A percentile compares a stretch with the other conserved stretches of the same genome.
These are phyloP conservation scores for Thalassarche chlororhynchos DNA, from an alignment of 2,113 vertebrate genomes.

Conservation along the genomic window DNA sequence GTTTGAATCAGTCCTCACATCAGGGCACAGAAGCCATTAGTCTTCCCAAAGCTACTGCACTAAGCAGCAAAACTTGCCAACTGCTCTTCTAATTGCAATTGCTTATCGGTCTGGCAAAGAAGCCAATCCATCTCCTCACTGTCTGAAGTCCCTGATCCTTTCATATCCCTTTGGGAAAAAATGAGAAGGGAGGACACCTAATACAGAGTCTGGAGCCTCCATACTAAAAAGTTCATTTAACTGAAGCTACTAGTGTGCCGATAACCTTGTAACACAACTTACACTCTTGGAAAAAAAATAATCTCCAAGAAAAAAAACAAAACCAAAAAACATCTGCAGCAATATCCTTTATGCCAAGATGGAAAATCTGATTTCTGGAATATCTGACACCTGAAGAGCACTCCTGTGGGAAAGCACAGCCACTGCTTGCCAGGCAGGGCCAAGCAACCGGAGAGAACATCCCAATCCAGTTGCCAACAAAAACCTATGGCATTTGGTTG, in stretches of 20 bases:
- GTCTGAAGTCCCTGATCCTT: background rate
- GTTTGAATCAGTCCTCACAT: background rate
- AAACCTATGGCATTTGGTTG: background rate
- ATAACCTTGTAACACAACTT: background rate
- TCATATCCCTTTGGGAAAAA: background rate
- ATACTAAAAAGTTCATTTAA: background rate
- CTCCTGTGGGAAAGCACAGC: conserved; percentile 26
- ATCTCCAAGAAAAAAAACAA: background rate
- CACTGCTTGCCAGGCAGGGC: background rate
- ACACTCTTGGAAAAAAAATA: background rate
- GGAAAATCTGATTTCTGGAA: conserved; percentile 49
- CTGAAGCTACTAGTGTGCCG: background rate
- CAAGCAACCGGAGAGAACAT: background rate
- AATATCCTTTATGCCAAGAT: background rate
- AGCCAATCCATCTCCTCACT: accelerated
- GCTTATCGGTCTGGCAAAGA: background rate
- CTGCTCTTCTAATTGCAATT: background rate
- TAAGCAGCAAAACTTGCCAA: background rate
- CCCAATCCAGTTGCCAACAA: background rate
- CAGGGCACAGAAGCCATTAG: background rate
- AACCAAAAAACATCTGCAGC: background rate
- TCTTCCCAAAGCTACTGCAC: background rate
- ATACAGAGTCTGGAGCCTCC: background rate
- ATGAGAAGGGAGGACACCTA: background rate
- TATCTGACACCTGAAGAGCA: conserved; percentile 18